Base-by-base conservation (phyloP, 2,888 invertebrate species). In the Callinectes sapidus region DNA sequence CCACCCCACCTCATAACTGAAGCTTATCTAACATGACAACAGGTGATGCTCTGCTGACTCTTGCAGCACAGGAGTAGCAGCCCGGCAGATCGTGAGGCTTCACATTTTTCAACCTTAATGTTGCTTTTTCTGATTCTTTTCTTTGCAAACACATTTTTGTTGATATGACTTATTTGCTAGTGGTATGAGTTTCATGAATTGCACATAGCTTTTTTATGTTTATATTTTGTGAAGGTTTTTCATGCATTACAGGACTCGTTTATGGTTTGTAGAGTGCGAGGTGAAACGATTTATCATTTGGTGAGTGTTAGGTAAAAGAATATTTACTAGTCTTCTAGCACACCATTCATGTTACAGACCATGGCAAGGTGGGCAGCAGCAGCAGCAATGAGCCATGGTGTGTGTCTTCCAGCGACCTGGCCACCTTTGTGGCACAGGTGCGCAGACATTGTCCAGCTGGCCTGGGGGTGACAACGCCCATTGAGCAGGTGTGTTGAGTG, bases 381-480 rank as follows among this genome's bases (percentile, higher is more conserved):
- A 39, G 54, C 23, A 85, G 23, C 28, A n/a, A 2, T 1, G 71
- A 77, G 32, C 71, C 71, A 1, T 88, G 88, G 55, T 18, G 32
- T 54, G 3, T 77, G 14, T 42, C 85, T 13, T 28, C 91, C 35
- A 71, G 77, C 39, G 39, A 89, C 55, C 89, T 91, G 16, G 16
- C 71, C 23, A 66, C 88, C 10, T 91, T 88, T 88, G 1, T 88
- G 55, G 18, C 28, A 23, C 88, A 88, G 23, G 39, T 91, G 32
- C 48, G 71, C 13, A 66, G 81, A 39, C 91, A 91, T 77, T 39
- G 77, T 23, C 88, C 88, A 6, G 77, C 91, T 0, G 87, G 89
- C 71, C 48, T 91, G n/a, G 91, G 81, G 32, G 81, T 91, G 16
- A 88, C 89, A 6, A 86, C 91, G 18, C 48, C 88, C 28, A 14